A percentile compares a stretch with the other conserved stretches of the same genome.
These are phyloP conservation scores for Trissolcus brochymenae DNA, from an alignment of 2,888 invertebrate species.

Conservation along the genomic window DNA sequence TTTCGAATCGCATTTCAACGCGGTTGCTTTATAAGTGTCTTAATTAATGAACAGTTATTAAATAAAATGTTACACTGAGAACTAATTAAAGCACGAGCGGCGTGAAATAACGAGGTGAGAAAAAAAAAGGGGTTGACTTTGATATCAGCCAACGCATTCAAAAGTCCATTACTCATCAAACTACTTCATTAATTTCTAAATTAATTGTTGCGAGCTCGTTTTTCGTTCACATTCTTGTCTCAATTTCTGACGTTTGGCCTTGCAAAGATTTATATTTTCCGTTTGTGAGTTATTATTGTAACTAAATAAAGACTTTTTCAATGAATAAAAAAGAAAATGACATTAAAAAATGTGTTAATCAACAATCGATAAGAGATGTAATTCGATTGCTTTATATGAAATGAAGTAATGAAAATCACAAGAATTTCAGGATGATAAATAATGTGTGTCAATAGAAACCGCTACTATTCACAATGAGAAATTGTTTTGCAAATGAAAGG, in stretches of 20 bases:
- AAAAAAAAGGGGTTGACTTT: too few species aligned
- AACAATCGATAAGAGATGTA: background rate
- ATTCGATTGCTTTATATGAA: background rate
- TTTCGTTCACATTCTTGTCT: too few species aligned
- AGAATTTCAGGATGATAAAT: conserved; percentile 6
- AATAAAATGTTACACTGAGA: conserved; percentile 11
- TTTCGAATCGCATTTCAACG: conserved; percentile 3
- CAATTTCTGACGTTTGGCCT: too few species aligned
- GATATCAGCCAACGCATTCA: too few species aligned
- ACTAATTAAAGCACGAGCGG: conserved; percentile 15
- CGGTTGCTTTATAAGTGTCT: conserved; percentile 3
- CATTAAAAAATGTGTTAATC: background rate
- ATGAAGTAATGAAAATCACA: background rate
- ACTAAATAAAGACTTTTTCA: background rate
- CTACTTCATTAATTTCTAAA: too few species aligned
- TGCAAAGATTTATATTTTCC: too few species aligned
- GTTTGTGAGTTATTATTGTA: too few species aligned
- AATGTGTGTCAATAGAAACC: conserved; percentile 20
- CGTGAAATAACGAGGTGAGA: background rate
- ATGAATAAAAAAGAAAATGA: background rate
- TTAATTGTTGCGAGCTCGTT: too few species aligned
- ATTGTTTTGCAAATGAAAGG: conserved; percentile 37
- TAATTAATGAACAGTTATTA: conserved; percentile 33
- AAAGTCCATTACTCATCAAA: too few species aligned
- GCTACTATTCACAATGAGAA: conserved; percentile 6